Percentiles rank a stretch among this genome's conserved stretches.
phyloP scores from a whole-genome alignment of 2,888 invertebrate genomes.

The Hedya salicella region DNA sequence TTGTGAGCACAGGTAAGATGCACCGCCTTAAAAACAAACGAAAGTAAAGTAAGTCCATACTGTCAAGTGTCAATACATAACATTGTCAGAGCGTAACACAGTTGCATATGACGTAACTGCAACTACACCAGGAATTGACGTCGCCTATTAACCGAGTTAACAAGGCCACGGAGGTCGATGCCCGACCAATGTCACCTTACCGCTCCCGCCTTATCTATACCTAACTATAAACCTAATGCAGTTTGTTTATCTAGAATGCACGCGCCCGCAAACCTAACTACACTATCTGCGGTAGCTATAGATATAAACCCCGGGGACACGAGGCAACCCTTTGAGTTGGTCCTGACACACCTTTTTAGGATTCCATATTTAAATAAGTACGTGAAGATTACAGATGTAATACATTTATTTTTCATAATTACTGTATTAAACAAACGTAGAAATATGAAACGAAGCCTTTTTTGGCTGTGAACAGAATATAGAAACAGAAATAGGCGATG shows the following conservation, averaged over 20 bases:
- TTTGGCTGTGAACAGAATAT: no score
- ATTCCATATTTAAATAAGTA: no score
- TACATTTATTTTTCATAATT: no score
- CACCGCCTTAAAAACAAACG: background rate
- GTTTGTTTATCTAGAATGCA: conserved; percentile 58
- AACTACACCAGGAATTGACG: conserved; percentile 41
- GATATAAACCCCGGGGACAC: background rate
- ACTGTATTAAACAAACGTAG: no score
- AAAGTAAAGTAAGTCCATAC: background rate
- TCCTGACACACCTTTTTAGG: no score
- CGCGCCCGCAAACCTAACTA: conserved; percentile 38
- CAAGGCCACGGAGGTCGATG: conserved; percentile 67
- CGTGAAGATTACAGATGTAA: no score
- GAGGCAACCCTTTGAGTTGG: background rate
- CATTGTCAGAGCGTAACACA: background rate
- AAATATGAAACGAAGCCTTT: no score
- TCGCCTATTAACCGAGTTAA: conserved; percentile 54
- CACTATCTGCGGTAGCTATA: conserved; percentile 28
- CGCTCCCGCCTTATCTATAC: conserved; percentile 48
- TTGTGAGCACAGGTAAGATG: no score
- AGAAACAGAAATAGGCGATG: no score
- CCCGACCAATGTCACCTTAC: conserved; percentile 79
- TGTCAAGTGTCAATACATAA: background rate
- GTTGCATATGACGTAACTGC: conserved; percentile 40
- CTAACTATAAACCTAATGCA: conserved; percentile 50